Evolutionary conservation across 2,888 invertebrate genomes (phyloP).

Genomic region (Erpobdella octoculata): DNA sequence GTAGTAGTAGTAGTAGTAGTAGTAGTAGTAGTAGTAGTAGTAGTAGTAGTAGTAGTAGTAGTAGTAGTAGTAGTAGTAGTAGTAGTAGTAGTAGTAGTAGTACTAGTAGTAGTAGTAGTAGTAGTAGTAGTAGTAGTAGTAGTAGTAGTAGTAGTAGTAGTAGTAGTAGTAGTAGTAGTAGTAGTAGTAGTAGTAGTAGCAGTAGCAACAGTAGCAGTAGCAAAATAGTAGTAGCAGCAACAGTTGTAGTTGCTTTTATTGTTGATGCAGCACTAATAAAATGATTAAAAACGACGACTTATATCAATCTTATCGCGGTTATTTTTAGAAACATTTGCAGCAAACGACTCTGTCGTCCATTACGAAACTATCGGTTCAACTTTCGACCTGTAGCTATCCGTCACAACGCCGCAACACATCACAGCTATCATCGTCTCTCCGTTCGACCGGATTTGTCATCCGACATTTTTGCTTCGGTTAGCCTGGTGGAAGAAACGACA

Average conservation of each 20-base stretch:
- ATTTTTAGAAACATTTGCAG: too few relatives aligned
- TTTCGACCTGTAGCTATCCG: too few relatives aligned
- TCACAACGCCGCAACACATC: too few relatives aligned
- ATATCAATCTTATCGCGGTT: too few relatives aligned
- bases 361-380: too few relatives aligned
- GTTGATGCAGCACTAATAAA: background rate
- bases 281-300: too few relatives aligned
- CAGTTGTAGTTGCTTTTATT: background rate
- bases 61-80: background rate
- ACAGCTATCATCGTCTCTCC: too few relatives aligned
- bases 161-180: conserved; percentile 1
- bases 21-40: background rate
- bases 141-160: conserved; percentile 1
- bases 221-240: conserved; percentile 1
- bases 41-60: background rate
- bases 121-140: conserved; percentile 1
- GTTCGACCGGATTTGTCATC: too few relatives aligned
- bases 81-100: conserved; percentile 10
- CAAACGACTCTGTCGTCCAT: too few relatives aligned
- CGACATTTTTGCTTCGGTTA: too few relatives aligned
- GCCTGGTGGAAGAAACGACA: background rate
- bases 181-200: conserved; percentile 1
- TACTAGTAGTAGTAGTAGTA: background rate
- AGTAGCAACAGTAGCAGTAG: too few relatives aligned
- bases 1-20: background rate